Evolutionary conservation across 2,888 invertebrate species (phyloP).

Genomic region (Monoplex corrugatus): DNA sequence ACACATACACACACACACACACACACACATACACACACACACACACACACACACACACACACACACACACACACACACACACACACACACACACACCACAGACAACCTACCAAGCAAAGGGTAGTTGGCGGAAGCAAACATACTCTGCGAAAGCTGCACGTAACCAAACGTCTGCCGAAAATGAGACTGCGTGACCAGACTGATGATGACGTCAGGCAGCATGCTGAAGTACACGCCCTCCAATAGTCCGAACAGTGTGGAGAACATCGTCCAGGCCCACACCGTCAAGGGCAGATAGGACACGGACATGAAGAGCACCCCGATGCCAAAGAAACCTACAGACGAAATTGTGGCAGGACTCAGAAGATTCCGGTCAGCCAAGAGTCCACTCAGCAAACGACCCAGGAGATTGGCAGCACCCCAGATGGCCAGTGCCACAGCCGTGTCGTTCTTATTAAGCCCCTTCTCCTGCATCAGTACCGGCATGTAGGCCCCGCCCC

Average conservation of each 20-base stretch:
- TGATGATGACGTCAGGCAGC: slow-evolving; percentile 36
- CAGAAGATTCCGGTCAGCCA: slow-evolving; percentile 22
- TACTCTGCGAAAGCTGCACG: slow-evolving; percentile 32
- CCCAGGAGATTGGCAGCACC: slow-evolving; percentile 15
- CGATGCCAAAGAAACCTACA: slow-evolving; percentile 11
- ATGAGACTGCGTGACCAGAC: background rate
- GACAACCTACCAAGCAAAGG: background rate
- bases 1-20: background rate
- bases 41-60: background rate
- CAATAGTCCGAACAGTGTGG: slow-evolving; percentile 3
- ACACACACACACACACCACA: background rate
- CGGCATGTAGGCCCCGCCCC: slow-evolving; percentile 23
- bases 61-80: background rate
- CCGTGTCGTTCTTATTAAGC: background rate
- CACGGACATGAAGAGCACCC: background rate
- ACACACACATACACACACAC: background rate
- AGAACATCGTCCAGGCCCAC: background rate
- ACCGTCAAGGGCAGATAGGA: background rate
- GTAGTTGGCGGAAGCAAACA: background rate
- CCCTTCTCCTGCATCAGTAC: slow-evolving; percentile 7
- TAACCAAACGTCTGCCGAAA: slow-evolving; percentile 24
- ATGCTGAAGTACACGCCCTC: slow-evolving; percentile 36
- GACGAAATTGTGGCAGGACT: background rate
- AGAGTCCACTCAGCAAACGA: background rate
- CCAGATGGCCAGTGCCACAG: background rate